Percentiles rank a stretch among this genome's conserved stretches.
phyloP scores from a whole-genome alignment of 2,888 invertebrate genomes.

The Sinopyrophorus schimmeli region DNA sequence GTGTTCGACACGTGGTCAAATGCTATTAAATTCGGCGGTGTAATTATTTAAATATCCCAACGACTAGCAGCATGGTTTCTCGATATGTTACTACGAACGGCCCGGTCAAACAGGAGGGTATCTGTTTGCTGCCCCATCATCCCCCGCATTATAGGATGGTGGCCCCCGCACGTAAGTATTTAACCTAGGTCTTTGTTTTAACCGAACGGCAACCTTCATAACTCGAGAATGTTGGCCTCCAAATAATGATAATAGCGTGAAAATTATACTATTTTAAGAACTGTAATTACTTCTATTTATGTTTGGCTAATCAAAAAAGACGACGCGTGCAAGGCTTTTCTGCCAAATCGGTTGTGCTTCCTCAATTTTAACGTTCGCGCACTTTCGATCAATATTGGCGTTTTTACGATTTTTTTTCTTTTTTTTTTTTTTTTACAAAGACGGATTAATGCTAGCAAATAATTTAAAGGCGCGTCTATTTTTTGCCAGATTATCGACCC shows the following conservation, averaged over 20 bases:
- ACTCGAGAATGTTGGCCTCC: slow-evolving; percentile 11
- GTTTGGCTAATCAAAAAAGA: slow-evolving; percentile 2
- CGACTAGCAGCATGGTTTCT: slow-evolving; percentile 50
- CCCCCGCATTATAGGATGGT: slow-evolving; percentile 52
- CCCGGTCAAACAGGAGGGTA: slow-evolving; percentile 54
- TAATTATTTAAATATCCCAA: slow-evolving; percentile 12
- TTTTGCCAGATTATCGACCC: slow-evolving; percentile 12
- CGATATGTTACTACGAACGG: slow-evolving; percentile 53
- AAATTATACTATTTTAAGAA: slow-evolving; percentile 14
- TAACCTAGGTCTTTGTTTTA: slow-evolving; percentile 1
- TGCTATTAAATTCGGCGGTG: slow-evolving; percentile 14
- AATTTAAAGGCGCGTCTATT: no score
- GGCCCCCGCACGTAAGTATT: slow-evolving; percentile 47
- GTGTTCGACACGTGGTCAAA: slow-evolving; percentile 14
- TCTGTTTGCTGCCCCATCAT: slow-evolving; percentile 49
- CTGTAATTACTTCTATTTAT: slow-evolving; percentile 12
- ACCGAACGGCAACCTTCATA: slow-evolving; percentile 9
- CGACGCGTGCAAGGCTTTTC: slow-evolving; percentile 6
- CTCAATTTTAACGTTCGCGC: no score
- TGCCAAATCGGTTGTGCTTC: no score
- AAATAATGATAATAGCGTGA: slow-evolving; percentile 15
- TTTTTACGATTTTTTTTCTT: neutral
- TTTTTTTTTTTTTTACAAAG: neutral
- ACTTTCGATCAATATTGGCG: no score
- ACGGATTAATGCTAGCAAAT: neutral